Base-by-base conservation (phyloP, 2,888 invertebrate genomes). In the Autographa gamma region DNA sequence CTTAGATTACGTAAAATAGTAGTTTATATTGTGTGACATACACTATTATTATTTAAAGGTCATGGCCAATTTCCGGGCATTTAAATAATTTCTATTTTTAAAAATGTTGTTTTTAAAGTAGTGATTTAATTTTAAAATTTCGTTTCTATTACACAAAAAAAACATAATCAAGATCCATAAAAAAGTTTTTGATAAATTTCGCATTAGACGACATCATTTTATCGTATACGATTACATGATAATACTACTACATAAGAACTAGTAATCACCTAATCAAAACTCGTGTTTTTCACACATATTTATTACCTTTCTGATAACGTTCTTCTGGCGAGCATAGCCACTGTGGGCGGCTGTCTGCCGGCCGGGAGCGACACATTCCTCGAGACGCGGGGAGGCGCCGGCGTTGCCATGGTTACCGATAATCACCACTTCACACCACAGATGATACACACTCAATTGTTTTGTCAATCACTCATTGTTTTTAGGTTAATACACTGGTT, bases 311-410 rank as follows among this genome's bases (percentile, higher is more conserved):
- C 96, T 0, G 96, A 96, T 62, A 94, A 82, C 0, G 96, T 93
- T 79, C 96, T 84, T 48, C 96, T 83, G 0, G 94, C 92, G 73
- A 95, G 84, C 87, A 93, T 86, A 8, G 85, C 90, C 18, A 93
- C 91, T 0, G 94, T 86, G 0, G 95, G 94, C 62, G 95, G 96
- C 81, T 95, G 96, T 0, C 95, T 84, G 0, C 96, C 96, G 2
- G 96, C 95, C 7, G 96, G 96, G 74, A 96, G 83, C 19, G 96
- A 96, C 58, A 96, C 93, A 74, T 96, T 96, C 56, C 96, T 84
- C 19, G 95, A 90, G 38, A 96, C 96, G 9, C 96, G 89, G 0
- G 95, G 94, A 0, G 94, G 93, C 66, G 92, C 92, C 52, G 86
- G 91, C 2, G 93, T 88, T 66, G 93, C 90, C 94, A 93, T 94